These are phyloP conservation scores for Caenorhabditis parvicauda DNA, from an alignment of 2,888 invertebrate species.

Conservation along the genomic window DNA sequence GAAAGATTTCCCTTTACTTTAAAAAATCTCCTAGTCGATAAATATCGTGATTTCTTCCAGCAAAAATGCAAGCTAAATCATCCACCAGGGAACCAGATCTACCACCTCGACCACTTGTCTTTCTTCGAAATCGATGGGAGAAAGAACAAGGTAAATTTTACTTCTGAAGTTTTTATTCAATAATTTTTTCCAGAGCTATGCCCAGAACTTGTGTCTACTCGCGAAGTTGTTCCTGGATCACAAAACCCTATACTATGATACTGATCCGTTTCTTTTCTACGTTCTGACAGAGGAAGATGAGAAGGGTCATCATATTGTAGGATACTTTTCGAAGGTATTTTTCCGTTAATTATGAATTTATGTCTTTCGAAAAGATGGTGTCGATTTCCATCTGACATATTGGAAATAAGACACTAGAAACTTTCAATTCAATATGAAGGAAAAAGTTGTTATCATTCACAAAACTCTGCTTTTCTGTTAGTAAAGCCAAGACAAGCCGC, in stretches of 20 bases:
- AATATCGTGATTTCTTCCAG: conserved; percentile 26
- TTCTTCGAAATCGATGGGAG: conserved; percentile 68
- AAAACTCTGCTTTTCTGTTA: too few species aligned
- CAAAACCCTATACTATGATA: conserved; percentile 93
- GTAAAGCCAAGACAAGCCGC: too few species aligned
- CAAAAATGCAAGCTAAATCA: conserved; percentile 67
- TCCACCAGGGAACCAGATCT: conserved; percentile 97
- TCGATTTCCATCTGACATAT: neutral
- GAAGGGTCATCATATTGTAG: conserved; percentile 91
- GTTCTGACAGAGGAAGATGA: conserved; percentile 85
- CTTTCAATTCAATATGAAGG: too few species aligned
- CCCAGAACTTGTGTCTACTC: conserved; percentile 92
- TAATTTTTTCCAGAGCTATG: conserved; percentile 73
- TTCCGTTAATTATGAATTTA: too few species aligned
- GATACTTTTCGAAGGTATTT: conserved; percentile 75
- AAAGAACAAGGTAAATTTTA: conserved; percentile 32
- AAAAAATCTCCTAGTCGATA: too few species aligned
- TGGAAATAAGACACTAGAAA: too few species aligned
- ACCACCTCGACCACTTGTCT: conserved; percentile 71
- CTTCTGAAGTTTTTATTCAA: conserved; percentile 24
- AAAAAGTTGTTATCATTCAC: too few species aligned
- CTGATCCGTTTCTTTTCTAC: conserved; percentile 97
- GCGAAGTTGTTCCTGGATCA: conserved; percentile 97
- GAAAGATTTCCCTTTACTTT: too few species aligned
- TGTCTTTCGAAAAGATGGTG: neutral